phyloP scores from a whole-genome alignment of 2,797 vertebrate genomes.

The Schizopygopsis pylzovi region DNA sequence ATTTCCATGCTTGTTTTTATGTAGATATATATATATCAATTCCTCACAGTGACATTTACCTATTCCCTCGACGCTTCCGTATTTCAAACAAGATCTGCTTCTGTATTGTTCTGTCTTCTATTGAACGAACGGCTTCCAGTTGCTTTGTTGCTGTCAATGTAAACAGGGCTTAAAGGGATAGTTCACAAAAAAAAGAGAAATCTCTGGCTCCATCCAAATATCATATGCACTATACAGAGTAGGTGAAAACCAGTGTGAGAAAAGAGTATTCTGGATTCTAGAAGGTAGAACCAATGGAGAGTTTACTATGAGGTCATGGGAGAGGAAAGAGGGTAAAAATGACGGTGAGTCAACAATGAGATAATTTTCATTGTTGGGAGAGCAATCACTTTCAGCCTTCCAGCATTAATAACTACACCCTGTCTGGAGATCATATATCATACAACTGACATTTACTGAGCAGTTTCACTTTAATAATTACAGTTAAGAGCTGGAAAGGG shows the following conservation, averaged over 20 bases:
- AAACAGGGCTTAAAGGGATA: neutral
- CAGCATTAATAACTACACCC: neutral
- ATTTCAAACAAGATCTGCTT: neutral
- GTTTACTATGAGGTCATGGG: neutral
- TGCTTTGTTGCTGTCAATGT: neutral
- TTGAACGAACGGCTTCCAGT: neutral
- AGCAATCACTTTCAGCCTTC: neutral
- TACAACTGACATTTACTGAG: neutral
- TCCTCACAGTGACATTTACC: neutral
- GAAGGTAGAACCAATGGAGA: neutral
- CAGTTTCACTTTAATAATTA: conserved; percentile 15
- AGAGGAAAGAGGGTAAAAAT: neutral
- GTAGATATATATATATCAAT: neutral
- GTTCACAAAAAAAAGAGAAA: neutral
- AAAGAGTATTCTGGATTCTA: neutral
- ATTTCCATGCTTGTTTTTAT: neutral
- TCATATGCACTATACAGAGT: neutral
- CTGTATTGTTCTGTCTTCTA: neutral
- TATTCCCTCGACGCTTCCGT: neutral
- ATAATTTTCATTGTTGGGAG: neutral
- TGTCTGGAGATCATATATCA: neutral
- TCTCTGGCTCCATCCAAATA: neutral
- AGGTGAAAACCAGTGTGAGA: neutral
- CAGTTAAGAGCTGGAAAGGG: conserved; percentile 27
- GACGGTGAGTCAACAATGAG: neutral